Percentiles rank a stretch among this genome's conserved stretches.
Evolutionary conservation across 53 echinoderm and acorn worm genomes (phyloP).

Genomic region (Zoroaster sp.): DNA sequence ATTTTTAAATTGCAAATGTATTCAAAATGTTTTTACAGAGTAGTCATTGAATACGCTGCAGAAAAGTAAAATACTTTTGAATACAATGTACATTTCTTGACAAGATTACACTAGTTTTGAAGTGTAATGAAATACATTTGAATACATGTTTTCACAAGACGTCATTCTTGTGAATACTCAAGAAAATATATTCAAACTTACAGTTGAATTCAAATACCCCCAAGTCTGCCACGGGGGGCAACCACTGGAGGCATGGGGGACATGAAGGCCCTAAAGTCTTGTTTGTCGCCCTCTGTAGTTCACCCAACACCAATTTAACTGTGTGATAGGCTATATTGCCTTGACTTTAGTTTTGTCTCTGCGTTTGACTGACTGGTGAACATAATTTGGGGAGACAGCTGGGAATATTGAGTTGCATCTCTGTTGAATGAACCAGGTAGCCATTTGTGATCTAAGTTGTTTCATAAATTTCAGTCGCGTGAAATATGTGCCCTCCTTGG

Average conservation of each 20-base stretch:
- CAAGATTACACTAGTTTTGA: too few species aligned
- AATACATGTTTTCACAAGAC: too few species aligned
- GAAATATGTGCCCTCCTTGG: not conserved
- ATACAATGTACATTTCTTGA: too few species aligned
- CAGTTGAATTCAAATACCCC: too few species aligned
- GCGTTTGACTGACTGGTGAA: not conserved
- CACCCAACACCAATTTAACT: not conserved
- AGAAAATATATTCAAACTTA: too few species aligned
- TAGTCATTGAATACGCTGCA: too few species aligned
- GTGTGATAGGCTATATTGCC: not conserved
- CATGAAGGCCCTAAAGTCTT: not conserved
- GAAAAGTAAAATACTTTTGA: too few species aligned
- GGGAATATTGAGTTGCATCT: not conserved
- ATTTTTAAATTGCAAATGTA: too few species aligned
- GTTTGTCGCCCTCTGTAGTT: conserved; percentile 30
- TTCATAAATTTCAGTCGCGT: not conserved
- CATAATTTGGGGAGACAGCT: not conserved
- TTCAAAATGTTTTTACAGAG: too few species aligned
- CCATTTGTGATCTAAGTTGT: not conserved
- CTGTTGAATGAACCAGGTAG: not conserved
- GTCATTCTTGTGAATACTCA: too few species aligned
- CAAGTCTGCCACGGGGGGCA: too few species aligned
- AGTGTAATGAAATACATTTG: too few species aligned
- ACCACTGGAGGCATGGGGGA: not conserved
- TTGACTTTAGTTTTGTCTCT: not conserved